Conservation (phyloP, 2,888 invertebrate genomes). For the Choristoneura rosaceana region DNA sequence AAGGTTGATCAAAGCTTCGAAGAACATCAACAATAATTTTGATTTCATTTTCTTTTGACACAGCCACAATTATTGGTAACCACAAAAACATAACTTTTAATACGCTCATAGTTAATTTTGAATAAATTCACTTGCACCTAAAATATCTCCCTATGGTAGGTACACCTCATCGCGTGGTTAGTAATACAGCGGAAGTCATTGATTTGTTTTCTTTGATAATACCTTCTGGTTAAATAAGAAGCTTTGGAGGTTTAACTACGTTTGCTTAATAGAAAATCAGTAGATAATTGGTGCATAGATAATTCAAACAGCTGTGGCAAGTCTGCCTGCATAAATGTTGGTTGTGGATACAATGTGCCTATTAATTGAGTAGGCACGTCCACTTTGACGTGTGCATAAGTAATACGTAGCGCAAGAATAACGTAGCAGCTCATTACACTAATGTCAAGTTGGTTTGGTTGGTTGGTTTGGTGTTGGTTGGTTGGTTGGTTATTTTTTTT, state of each 20-base stretch:
- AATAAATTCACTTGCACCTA: neutral
- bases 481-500: no score
- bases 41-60: slow-evolving; percentile 46
- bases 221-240: neutral
- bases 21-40: slow-evolving; percentile 62
- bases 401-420: neutral
- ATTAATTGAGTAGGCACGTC: slow-evolving; percentile 2
- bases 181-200: neutral
- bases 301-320: slow-evolving; percentile 7
- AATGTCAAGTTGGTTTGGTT: no score
- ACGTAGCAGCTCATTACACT: neutral
- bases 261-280: neutral
- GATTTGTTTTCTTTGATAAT: neutral
- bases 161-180: neutral
- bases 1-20: slow-evolving; percentile 57
- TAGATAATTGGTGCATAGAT: slow-evolving; percentile 6
- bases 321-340: neutral
- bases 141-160: neutral
- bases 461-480: no score
- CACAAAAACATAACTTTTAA: neutral
- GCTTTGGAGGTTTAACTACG: neutral
- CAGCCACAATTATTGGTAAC: neutral
- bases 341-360: slow-evolving; percentile 7
- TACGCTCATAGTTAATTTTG: neutral
- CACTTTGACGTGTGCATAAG: neutral